phyloP scores from a whole-genome alignment of 2,797 vertebrate genomes.

The Eremophila alpestris region DNA sequence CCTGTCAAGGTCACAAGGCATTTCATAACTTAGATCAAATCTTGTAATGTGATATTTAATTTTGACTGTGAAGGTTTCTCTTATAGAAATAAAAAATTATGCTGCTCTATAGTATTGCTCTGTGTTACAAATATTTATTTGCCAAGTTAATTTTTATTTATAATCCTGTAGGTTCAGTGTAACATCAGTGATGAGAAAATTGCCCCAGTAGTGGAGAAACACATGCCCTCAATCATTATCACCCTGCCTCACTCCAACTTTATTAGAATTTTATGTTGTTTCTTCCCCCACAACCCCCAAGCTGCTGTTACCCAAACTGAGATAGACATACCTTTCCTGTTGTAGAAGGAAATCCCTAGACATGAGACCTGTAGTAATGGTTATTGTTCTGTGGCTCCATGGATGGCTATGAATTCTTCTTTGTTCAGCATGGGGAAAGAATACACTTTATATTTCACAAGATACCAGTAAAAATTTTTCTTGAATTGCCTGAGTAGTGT shows the following conservation, averaged over 20 bases:
- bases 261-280: neutral
- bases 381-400: neutral
- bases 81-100: neutral
- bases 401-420: neutral
- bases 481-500: neutral
- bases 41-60: conserved; percentile 7
- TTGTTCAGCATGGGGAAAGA: neutral
- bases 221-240: neutral
- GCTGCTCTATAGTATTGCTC: neutral
- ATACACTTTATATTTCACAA: neutral
- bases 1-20: neutral
- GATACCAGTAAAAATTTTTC: neutral
- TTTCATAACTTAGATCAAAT: neutral
- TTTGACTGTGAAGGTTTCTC: neutral
- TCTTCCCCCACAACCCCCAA: neutral
- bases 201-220: neutral
- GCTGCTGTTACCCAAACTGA: neutral
- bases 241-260: neutral
- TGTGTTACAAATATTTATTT: neutral
- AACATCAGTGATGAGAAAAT: neutral
- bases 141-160: neutral
- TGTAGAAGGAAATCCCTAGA: neutral
- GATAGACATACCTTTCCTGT: neutral
- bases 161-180: neutral
- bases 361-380: neutral